Evolutionary conservation across 2,113 vertebrate species (phyloP), one percentile per base, ranked within the genome.

Genomic region (Prietella phreatophila): DNA sequence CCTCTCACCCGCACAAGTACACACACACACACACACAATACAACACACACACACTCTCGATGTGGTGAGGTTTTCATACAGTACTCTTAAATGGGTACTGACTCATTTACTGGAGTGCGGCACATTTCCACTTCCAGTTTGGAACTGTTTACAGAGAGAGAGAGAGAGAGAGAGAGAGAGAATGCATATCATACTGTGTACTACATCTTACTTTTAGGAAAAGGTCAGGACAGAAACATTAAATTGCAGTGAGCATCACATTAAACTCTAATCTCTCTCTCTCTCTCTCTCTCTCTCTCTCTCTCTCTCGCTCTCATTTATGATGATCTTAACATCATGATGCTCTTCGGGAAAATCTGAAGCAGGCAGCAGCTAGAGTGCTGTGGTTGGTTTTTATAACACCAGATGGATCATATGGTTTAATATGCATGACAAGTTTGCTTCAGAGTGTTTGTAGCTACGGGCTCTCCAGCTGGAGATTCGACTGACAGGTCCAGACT

Each of bases 61-160:
- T 75, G 85, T 79, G 84, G 80, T 85, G 84, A 89, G 86, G 85
- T 86, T 92, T 88, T 89, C 85, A 83, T 85, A 87, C 82, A 85
- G 81, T 88, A 91, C 89, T 92, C 88, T 65, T 83, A 83, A 88
- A 75, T 84, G 71, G 27, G 50, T 69, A 33, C 85, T 92, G 90
- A 91, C 90, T 91, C 90, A 91, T 81, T 83, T 87, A 87, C 88
- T 82, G 87, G 88, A 93, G 92, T 84, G 86, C 88, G 42, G 86
- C 92, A 88, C 92, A 92, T 94, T 94, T 95, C 94, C 93, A 93
- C 93, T 93, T 94, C 93, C 93, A 94, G 91, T 93, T 92, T 92
- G 92, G 91, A 27, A 50, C 47, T 30, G 47, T 79, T 79, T 50
- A 79, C 25, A 78, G 47, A 78, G 42, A 53, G 75, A 78, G 25